Base-by-base conservation (phyloP, 2,113 vertebrate genomes). In the Ceratotherium simum region DNA sequence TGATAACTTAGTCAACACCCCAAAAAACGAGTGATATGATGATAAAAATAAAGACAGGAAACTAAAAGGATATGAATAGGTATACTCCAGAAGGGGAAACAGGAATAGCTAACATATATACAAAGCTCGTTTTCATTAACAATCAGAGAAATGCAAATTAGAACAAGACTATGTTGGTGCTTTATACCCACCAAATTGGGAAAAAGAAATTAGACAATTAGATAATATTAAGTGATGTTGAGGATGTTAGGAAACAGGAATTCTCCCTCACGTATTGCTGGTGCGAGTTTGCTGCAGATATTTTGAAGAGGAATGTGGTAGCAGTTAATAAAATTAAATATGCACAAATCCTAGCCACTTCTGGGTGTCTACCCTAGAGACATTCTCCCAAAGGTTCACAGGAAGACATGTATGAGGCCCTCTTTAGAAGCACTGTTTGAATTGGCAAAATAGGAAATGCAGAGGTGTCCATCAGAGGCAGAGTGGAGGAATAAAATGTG, bases 1-100 rank as follows among this genome's bases (percentile, higher is more conserved):
- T 36, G 5, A 42, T 65, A 36, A 29, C 31, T 65, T 83, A 48
- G 62, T 69, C 58, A 87, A 72, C 33, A 91, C 18, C 13, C 36
- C 18, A 79, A 87, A 56, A 3, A 60, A 72, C 16, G 16, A 86
- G 62, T 51, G 16, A 83, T 69, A 17, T 18, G 29, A 54, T 39
- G 8, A 1, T 1, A 0, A 25, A 65, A 31, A 29, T 11, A 60
- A n/a, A n/a, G 20, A 76, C 25, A 5, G 3, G 2, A 48, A 80
- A 67, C 8, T 86, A 5, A 79, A 83, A 90, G 58, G 9, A 72
- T 36, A 25, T 8, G 3, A 79, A n/a, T 29, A 64, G 33, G 8
- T 51, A 1, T 33, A 27, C 76, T 64, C 27, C 14, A 56, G 8
- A 27, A 76, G 33, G 21, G 33, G 14, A 33, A 64, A 46, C 1